Percentiles rank a stretch among this genome's conserved stretches.
phyloP scores from a whole-genome alignment of 2,113 vertebrate genomes.

The Aspidoscelis tigris region DNA sequence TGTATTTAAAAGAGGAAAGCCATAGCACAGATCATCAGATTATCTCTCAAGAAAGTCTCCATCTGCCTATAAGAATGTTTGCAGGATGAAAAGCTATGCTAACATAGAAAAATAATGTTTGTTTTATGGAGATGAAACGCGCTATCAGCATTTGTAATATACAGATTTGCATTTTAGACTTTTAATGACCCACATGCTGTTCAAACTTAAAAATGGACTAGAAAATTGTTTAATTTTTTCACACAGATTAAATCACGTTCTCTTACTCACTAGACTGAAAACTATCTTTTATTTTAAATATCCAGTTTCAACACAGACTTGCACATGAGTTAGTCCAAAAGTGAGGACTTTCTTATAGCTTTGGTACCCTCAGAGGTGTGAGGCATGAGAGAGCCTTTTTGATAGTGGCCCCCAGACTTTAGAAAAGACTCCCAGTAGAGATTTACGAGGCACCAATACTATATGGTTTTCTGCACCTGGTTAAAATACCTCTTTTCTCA shows the following conservation, averaged over 20 bases:
- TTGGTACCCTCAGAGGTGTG: too few relatives aligned
- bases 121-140: conserved; percentile 3
- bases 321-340: too few relatives aligned
- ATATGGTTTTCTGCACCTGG: too few relatives aligned
- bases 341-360: too few relatives aligned
- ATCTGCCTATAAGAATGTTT: conserved; percentile 59
- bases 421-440: too few relatives aligned
- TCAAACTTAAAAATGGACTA: conserved; percentile 23
- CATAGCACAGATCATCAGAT: conserved; percentile 69
- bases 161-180: neutral
- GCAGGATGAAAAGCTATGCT: conserved; percentile 39
- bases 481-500: too few relatives aligned
- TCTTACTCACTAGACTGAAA: neutral
- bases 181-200: neutral
- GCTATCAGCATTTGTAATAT: neutral
- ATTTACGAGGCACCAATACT: too few relatives aligned
- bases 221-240: neutral
- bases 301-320: neutral
- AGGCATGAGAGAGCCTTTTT: too few relatives aligned
- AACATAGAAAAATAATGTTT: neutral
- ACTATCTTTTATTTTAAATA: conserved; percentile 18
- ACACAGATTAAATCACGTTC: neutral
- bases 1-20: conserved; percentile 69
- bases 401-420: too few relatives aligned
- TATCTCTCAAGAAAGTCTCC: conserved; percentile 65